A percentile compares a stretch with the other conserved stretches of the same genome.
Evolutionary conservation across 1,140 invertebrate genomes (phyloP).

Genomic region (Cylas formicarius): DNA sequence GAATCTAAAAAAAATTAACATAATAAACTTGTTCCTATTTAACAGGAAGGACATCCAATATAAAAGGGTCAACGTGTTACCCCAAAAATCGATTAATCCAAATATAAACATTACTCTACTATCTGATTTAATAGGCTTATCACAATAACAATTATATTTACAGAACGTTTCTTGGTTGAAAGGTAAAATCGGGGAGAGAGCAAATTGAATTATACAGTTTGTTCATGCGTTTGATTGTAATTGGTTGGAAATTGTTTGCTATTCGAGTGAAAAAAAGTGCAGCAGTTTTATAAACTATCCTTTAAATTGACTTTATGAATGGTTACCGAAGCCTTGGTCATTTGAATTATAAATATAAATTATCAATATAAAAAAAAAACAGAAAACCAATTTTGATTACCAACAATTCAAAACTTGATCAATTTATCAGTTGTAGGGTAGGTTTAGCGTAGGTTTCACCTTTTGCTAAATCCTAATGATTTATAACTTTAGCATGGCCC

Average conservation of each 20-base stretch:
- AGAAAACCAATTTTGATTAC: too few relatives aligned
- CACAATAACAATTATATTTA: constrained; percentile 30
- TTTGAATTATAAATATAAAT: too few relatives aligned
- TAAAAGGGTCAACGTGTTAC: constrained; percentile 19
- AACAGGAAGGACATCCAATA: constrained; percentile 26
- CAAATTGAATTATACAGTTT: background rate
- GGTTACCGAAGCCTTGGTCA: background rate
- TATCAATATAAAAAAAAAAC: too few relatives aligned
- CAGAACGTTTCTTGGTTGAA: constrained; percentile 9
- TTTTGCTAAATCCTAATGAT: too few relatives aligned
- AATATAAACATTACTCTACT: constrained; percentile 27
- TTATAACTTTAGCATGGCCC: too few relatives aligned
- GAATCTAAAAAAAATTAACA: constrained; percentile 19
- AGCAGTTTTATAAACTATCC: constrained; percentile 2
- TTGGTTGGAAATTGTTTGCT: background rate
- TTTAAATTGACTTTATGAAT: constrained; percentile 1
- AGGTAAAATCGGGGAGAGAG: background rate
- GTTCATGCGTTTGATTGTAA: background rate
- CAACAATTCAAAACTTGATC: too few relatives aligned
- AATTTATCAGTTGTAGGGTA: too few relatives aligned
- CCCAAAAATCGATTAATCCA: constrained; percentile 20
- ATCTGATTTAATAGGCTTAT: constrained; percentile 27
- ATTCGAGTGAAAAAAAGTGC: background rate
- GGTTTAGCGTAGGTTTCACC: too few relatives aligned
- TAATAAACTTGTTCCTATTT: constrained; percentile 21